Conservation (phyloP, 2,113 vertebrate genomes). For the Anser brachyrhynchus region DNA sequence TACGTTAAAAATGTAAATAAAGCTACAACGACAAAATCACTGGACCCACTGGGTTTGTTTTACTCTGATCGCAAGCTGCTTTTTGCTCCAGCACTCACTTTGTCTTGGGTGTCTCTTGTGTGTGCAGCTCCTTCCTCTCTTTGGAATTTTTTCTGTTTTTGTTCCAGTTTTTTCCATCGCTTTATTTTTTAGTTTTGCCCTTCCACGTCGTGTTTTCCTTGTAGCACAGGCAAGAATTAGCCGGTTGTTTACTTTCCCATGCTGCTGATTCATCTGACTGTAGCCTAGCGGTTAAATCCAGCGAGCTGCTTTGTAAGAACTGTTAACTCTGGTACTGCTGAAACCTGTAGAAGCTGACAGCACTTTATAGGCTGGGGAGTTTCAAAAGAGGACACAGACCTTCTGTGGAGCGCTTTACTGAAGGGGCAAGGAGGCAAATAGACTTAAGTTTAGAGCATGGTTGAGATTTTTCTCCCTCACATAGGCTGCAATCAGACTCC, state of each 20-base stretch:
- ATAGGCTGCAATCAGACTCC: neutral
- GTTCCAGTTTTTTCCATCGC: neutral
- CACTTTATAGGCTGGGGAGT: neutral
- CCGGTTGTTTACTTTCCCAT: neutral
- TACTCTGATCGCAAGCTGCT: slow-evolving; percentile 49
- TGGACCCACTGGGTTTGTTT: slow-evolving; percentile 67
- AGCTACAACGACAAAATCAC: slow-evolving; percentile 59
- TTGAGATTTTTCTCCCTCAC: neutral
- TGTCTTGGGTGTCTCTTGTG: slow-evolving; percentile 15
- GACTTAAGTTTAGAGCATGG: neutral
- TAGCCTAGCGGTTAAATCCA: neutral
- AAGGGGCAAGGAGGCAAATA: neutral
- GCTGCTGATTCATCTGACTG: neutral
- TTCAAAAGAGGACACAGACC: neutral
- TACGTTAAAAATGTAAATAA: slow-evolving; percentile 67
- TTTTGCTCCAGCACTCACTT: slow-evolving; percentile 25
- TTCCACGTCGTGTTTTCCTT: neutral
- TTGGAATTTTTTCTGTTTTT: slow-evolving; percentile 34
- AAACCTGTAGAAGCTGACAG: neutral
- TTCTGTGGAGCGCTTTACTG: neutral
- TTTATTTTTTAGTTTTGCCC: slow-evolving; percentile 3
- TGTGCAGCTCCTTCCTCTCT: slow-evolving; percentile 49
- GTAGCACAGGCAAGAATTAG: neutral
- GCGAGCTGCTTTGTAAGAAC: neutral
- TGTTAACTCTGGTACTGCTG: neutral